Evolutionary conservation across 2,113 vertebrate species (phyloP).

Genomic region (Amphilophus citrinellus): DNA sequence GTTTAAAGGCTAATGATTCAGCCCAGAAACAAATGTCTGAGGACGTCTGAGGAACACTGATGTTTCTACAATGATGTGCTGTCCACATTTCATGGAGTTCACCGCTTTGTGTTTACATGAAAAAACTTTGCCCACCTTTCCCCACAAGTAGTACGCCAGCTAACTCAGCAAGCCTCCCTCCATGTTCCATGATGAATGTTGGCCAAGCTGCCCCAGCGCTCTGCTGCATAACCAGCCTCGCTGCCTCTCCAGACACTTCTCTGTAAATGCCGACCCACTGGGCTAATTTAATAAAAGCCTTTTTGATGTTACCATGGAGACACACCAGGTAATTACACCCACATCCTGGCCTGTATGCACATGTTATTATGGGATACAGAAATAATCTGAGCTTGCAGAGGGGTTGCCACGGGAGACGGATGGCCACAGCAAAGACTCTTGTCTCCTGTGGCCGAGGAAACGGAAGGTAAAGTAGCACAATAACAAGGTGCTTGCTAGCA

Average conservation of each 20-base stretch:
- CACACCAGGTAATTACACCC: conserved; percentile 72
- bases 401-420: conserved; percentile 63
- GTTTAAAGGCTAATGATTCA: background rate
- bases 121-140: background rate
- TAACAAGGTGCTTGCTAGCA: conserved; percentile 28
- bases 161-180: background rate
- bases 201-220: conserved; percentile 21
- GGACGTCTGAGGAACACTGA: background rate
- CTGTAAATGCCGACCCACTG: conserved; percentile 70
- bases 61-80: background rate
- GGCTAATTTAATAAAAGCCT: conserved; percentile 78
- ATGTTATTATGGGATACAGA: conserved; percentile 67
- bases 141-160: background rate
- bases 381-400: conserved; percentile 55
- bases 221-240: conserved; percentile 49
- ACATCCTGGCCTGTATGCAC: conserved; percentile 33
- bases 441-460: conserved; percentile 41
- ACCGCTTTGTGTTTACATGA: background rate
- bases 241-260: conserved; percentile 60
- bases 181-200: conserved; percentile 31
- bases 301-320: conserved; percentile 70
- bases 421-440: conserved; percentile 41
- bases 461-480: conserved; percentile 34
- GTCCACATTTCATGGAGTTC: background rate
- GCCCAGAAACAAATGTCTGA: background rate